Percentiles rank a stretch among this genome's conserved stretches.
These are phyloP conservation scores for Cosmia trapezina DNA, from an alignment of 2,888 invertebrate genomes.

Conservation along the genomic window DNA sequence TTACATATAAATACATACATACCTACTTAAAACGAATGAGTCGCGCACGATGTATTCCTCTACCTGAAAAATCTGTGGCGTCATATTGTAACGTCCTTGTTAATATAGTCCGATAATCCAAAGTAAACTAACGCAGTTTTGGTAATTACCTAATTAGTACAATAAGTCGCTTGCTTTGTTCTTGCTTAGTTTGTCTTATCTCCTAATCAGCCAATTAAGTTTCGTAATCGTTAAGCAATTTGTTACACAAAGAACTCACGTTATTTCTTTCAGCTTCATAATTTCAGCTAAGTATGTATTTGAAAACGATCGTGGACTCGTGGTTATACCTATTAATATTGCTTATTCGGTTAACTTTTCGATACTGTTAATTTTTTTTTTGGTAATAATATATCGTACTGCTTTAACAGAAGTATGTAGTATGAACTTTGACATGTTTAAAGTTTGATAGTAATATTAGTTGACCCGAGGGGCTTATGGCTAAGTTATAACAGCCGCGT, in stretches of 20 bases:
- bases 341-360: no score
- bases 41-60: neutral
- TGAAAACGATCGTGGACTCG: neutral
- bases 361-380: no score
- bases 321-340: no score
- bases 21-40: no score
- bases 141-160: conserved; percentile 27
- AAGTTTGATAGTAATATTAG: no score
- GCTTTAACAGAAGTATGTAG: no score
- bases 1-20: no score
- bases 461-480: no score
- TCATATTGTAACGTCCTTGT: conserved; percentile 13
- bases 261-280: neutral
- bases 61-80: neutral
- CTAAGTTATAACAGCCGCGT: no score
- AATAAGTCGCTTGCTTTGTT: conserved; percentile 52
- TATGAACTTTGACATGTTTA: no score
- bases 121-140: conserved; percentile 13
- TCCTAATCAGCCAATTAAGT: conserved; percentile 30
- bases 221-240: conserved; percentile 18
- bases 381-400: no score
- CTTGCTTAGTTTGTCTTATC: conserved; percentile 27
- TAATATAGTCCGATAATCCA: conserved; percentile 15
- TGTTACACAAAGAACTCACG: conserved; percentile 3
- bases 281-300: neutral